Evolutionary conservation across 2,888 invertebrate genomes (phyloP), one percentile per base, ranked within the genome.

Genomic region (Philopedon plagiatum): DNA sequence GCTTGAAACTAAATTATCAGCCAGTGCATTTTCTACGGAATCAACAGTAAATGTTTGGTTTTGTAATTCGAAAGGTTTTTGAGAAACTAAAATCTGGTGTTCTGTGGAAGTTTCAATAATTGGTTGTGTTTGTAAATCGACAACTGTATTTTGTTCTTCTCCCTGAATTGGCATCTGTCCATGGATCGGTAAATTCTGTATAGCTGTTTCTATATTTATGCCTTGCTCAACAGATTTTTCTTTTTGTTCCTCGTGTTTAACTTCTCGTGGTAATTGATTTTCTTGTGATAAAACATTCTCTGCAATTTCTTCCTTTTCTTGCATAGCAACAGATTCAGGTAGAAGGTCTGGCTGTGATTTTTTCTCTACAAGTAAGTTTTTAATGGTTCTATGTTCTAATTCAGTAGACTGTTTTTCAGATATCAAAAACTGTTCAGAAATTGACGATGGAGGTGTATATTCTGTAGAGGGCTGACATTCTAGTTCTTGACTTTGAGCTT

Each of bases 1-100:
- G 9, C 34, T 73, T 29, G 41, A 23, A 15, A 60, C 37, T 39
- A 67, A 58, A 23, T 74, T 21, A 37, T 64, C 37, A 56, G 49
- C 65, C 58, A 37, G n/a, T n/a, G 41, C 49, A 15, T 26, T 57
- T 61, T 13, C 19, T 19, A 32, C 21, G 19, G 15, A 5, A 19
- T 62, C 49, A 32, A 15, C 46, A 34, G 34, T 13, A 39, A 15
- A 4, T 15, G 3, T 39, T 2, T 26, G 13, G 8, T 37, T 19
- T 32, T 11, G 8, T 9, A 46, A 19, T 2, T 11, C 19, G 5
- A 11, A 15, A 8, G 21, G 21, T 1, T 54, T 18, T 29, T 29
- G 13, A 15, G 8, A 15, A 29, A 29, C 29, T 18, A 13, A 29
- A 18, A 29, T 11, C 4, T 29, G 29, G 8, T 54, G 29, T 29